Evolutionary conservation across 2,888 invertebrate species (phyloP).

Genomic region (Gortyna flavago): DNA sequence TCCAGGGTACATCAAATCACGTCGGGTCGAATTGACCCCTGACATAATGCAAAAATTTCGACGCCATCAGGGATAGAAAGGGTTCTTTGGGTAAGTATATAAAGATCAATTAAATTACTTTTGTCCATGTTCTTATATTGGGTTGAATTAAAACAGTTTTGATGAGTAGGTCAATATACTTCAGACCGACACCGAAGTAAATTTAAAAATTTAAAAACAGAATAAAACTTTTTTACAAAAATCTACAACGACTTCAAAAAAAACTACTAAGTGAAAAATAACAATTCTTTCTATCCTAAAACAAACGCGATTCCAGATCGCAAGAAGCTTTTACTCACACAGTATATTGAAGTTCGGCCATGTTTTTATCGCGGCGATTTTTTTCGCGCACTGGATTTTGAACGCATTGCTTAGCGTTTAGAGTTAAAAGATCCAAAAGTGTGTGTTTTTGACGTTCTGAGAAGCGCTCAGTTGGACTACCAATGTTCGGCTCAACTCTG

Average conservation of each 20-base stretch:
- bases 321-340: neutral
- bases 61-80: neutral
- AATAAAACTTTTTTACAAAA: no score
- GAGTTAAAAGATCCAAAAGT: no score
- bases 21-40: conserved; percentile 31
- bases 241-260: no score
- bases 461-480: neutral
- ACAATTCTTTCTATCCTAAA: neutral
- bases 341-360: no score
- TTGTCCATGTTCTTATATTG: neutral
- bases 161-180: no score
- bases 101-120: conserved; percentile 43
- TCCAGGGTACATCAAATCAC: conserved; percentile 39
- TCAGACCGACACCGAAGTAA: no score
- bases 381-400: no score
- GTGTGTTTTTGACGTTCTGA: neutral
- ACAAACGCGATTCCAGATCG: neutral
- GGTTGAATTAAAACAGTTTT: neutral
- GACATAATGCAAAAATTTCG: conserved; percentile 48
- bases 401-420: no score
- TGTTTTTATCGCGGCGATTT: no score
- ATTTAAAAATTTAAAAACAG: no score
- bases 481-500: neutral
- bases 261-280: no score
- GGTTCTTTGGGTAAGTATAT: conserved; percentile 17